Evolutionary conservation across 2,888 invertebrate species (phyloP).

Genomic region (Ormyrus thymus): DNA sequence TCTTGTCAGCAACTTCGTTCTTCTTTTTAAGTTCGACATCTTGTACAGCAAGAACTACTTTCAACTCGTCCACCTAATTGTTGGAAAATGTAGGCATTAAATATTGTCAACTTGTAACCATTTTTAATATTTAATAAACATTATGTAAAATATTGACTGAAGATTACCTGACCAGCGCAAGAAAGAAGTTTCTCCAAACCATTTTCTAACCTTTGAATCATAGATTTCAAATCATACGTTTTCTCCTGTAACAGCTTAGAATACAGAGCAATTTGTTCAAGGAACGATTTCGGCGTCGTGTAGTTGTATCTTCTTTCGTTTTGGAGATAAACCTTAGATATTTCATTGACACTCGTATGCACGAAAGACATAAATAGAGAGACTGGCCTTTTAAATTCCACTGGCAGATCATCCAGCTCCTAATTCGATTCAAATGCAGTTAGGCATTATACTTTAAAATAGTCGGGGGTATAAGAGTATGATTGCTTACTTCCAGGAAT

Average conservation of each 20-base stretch:
- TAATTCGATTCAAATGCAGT: slow-evolving; percentile 65
- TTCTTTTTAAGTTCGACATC: slow-evolving; percentile 90
- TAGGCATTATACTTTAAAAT: not conserved
- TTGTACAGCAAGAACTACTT: slow-evolving; percentile 84
- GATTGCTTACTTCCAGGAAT: slow-evolving; percentile 82
- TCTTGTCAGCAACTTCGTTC: slow-evolving; percentile 91
- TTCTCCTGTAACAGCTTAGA: slow-evolving; percentile 83
- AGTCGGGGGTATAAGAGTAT: not conserved
- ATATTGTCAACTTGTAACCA: slow-evolving; percentile 12
- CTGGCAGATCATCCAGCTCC: slow-evolving; percentile 77
- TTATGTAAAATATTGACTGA: not conserved
- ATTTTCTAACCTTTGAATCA: slow-evolving; percentile 88
- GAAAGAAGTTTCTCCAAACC: slow-evolving; percentile 91
- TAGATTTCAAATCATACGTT: slow-evolving; percentile 82
- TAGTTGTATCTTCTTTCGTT: slow-evolving; percentile 95
- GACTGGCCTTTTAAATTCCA: slow-evolving; percentile 76
- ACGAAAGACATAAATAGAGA: slow-evolving; percentile 93
- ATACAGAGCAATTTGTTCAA: slow-evolving; percentile 93
- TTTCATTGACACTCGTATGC: slow-evolving; percentile 90
- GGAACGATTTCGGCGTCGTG: slow-evolving; percentile 96
- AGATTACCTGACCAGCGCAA: slow-evolving; percentile 86
- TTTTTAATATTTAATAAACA: not conserved
- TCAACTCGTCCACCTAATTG: slow-evolving; percentile 84
- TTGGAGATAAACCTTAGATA: slow-evolving; percentile 86
- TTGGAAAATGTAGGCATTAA: not conserved